These are phyloP conservation scores for Euphydryas editha DNA, from an alignment of 2,888 invertebrate species.

Conservation along the genomic window DNA sequence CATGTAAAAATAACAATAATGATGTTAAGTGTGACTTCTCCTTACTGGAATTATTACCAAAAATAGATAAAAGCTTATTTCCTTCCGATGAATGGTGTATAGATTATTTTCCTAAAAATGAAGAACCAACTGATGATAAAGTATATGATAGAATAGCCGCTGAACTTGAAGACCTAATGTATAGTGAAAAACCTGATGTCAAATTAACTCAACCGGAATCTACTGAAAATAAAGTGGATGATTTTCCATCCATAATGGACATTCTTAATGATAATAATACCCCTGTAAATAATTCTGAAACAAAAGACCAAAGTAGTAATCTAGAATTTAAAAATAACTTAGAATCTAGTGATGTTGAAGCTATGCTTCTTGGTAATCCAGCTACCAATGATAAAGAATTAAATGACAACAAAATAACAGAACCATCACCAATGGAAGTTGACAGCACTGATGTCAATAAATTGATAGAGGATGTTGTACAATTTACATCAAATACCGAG, in stretches of 20 bases:
- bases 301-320: conserved; percentile 57
- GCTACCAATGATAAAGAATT: conserved; percentile 41
- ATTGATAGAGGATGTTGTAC: conserved; percentile 58
- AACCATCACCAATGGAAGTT: conserved; percentile 32
- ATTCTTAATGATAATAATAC: conserved; percentile 64
- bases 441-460: conserved; percentile 58
- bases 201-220: conserved; percentile 46
- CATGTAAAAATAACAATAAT: conserved; percentile 49
- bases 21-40: conserved; percentile 58
- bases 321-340: conserved; percentile 61
- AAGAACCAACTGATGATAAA: conserved; percentile 75
- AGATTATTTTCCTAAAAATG: conserved; percentile 72
- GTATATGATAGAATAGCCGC: conserved; percentile 80
- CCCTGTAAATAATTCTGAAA: conserved; percentile 53
- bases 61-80: conserved; percentile 62
- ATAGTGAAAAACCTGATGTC: conserved; percentile 63
- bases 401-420: conserved; percentile 48
- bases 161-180: conserved; percentile 79
- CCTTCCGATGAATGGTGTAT: conserved; percentile 77
- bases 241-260: conserved; percentile 80
- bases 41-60: conserved; percentile 63
- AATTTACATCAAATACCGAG: conserved; percentile 50
- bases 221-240: conserved; percentile 60
- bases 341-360: conserved; percentile 77
- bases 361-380: conserved; percentile 70